phyloP scores from a whole-genome alignment of 2,797 vertebrate species.

The Anabacerthia variegaticeps region DNA sequence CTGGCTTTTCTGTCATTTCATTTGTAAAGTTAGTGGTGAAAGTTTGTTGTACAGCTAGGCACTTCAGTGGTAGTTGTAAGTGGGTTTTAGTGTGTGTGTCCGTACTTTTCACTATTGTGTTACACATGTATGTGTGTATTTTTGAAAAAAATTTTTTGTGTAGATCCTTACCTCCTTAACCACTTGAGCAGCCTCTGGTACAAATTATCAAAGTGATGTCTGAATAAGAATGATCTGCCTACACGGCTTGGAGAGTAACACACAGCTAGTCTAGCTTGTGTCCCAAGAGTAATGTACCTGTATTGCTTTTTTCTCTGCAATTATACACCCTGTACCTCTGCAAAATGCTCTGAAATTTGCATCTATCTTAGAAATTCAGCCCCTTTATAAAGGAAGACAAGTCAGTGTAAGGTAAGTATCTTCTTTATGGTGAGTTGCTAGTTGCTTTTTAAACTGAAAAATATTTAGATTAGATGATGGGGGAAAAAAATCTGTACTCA shows the following conservation, averaged over 20 bases:
- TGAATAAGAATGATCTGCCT: neutral
- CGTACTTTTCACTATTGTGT: neutral
- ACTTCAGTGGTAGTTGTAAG: rapidly evolving
- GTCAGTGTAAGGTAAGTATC: neutral
- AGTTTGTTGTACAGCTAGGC: neutral
- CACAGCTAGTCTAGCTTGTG: neutral
- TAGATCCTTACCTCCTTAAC: neutral
- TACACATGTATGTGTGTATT: neutral
- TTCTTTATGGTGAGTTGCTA: neutral
- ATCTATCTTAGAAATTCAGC: neutral
- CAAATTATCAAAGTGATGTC: neutral
- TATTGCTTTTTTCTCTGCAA: neutral
- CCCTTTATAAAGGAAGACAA: neutral
- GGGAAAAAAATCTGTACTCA: neutral
- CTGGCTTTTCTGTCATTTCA: neutral
- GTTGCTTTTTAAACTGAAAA: neutral
- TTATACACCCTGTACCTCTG: neutral
- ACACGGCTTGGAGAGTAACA: neutral
- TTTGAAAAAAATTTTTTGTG: neutral
- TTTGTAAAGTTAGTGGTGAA: neutral
- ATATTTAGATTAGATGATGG: neutral
- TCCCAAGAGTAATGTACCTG: neutral
- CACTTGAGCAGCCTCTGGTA: neutral
- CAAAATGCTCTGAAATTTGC: neutral
- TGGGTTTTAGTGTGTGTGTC: neutral